These are phyloP conservation scores for cattle (Bos taurus) DNA, from an alignment of 2,113 vertebrate species.

Conservation along the genomic window ARS-UCD2.0 NC_037330.1:11477501-11478000, in stretches of 20 bases:
- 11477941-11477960: neutral
- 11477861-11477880: neutral
- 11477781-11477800: neutral
- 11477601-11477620: neutral
- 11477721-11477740: neutral
- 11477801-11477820: neutral
- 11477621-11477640: neutral
- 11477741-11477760: neutral
- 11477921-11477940: neutral
- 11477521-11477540: neutral
- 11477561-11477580: neutral
- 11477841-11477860: neutral
- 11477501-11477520: neutral
- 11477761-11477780: neutral
- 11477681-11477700: neutral
- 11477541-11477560: neutral
- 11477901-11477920: neutral
- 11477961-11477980: neutral
- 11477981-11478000: constrained; percentile 2
- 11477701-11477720: neutral
- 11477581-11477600: neutral
- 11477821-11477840: neutral
- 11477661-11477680: neutral
- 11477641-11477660: neutral
- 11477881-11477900: neutral